A percentile compares a stretch with the other conserved stretches of the same genome.
Evolutionary conservation across 2,797 vertebrate species (phyloP).

Genomic region (Sphenopsis melanotis): DNA sequence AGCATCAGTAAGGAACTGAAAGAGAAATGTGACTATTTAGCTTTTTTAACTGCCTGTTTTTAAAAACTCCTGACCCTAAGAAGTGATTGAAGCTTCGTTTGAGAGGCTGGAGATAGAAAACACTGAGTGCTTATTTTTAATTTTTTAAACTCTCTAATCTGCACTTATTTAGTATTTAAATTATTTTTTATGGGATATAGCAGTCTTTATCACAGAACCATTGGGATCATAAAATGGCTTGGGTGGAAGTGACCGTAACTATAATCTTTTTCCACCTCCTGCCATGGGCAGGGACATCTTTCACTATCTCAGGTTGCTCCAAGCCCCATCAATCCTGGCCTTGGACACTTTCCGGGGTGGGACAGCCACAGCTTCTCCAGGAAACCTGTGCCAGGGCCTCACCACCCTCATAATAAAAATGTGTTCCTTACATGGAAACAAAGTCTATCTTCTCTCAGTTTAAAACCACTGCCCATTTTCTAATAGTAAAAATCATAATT

Average conservation of each 20-base stretch:
- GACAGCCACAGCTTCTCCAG: neutral
- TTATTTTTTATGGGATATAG: neutral
- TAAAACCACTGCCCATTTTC: neutral
- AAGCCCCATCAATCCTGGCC: rapidly evolving
- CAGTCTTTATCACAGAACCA: neutral
- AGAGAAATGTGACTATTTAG: neutral
- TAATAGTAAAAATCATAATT: neutral
- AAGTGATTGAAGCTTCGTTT: neutral
- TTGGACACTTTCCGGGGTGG: neutral
- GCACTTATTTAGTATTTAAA: neutral
- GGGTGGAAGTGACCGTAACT: neutral
- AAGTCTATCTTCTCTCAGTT: neutral
- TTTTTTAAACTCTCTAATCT: neutral
- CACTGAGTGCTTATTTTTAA: neutral
- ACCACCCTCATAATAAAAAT: neutral
- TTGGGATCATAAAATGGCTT: neutral
- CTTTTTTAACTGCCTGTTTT: neutral
- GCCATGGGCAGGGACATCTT: neutral
- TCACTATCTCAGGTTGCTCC: neutral
- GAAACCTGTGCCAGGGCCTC: neutral
- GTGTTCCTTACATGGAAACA: neutral
- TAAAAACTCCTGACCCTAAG: neutral
- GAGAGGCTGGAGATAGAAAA: neutral
- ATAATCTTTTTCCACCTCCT: too few relatives aligned
- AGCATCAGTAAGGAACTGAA: conserved; percentile 72